These are phyloP conservation scores for Pterophyllum scalare DNA, from an alignment of 2,113 vertebrate genomes.

Conservation along the genomic window DNA sequence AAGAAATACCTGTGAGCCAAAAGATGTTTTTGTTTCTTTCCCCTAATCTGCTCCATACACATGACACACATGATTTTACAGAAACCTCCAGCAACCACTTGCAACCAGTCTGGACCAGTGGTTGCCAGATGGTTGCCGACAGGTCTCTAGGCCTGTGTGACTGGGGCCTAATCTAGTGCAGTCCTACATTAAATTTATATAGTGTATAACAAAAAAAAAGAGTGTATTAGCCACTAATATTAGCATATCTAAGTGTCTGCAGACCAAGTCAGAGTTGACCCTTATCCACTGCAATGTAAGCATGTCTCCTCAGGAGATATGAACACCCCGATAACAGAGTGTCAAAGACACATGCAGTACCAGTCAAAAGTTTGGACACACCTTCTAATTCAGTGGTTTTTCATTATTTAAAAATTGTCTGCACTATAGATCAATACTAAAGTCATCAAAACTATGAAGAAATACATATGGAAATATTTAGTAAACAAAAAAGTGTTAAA, in stretches of 20 bases:
- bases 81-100: too few species aligned
- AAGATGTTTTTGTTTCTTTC: too few species aligned
- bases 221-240: not conserved
- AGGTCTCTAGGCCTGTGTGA: not conserved
- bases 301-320: not conserved
- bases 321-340: constrained; percentile 11
- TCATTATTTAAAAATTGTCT: too few species aligned
- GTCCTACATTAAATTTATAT: not conserved
- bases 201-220: not conserved
- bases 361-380: too few species aligned
- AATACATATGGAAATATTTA: too few species aligned
- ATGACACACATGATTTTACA: not conserved
- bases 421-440: too few species aligned
- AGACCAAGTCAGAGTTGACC: not conserved
- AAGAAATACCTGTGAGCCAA: too few species aligned
- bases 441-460: too few species aligned
- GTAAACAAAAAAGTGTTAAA: too few species aligned
- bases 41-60: not conserved
- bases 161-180: not conserved
- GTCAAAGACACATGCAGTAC: not conserved
- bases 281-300: not conserved
- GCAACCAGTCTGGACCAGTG: not conserved
- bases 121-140: not conserved
- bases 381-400: too few species aligned
- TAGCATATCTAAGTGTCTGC: not conserved